Evolutionary conservation across 2,113 vertebrate species (phyloP).

Genomic region (Neogale vison): DNA sequence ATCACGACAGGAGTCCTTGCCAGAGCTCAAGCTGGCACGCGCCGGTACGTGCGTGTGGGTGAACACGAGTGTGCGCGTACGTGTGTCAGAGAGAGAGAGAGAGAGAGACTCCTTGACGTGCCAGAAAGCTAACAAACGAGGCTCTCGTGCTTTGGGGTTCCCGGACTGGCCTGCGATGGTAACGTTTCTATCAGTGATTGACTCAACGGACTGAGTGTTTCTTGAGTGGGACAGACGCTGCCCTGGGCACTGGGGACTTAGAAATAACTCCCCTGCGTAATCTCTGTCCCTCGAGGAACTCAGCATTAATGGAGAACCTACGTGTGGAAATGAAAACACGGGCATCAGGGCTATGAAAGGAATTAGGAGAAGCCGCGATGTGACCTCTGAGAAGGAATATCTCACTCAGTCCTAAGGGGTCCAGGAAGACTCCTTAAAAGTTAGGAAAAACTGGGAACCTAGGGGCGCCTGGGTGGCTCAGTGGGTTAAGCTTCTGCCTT

Average conservation of each 20-base stretch:
- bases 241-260: neutral
- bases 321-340: neutral
- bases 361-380: neutral
- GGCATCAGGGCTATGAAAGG: neutral
- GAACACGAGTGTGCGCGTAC: accelerated
- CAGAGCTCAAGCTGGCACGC: neutral
- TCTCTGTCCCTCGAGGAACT: neutral
- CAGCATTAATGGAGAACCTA: neutral
- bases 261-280: neutral
- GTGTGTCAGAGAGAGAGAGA: neutral
- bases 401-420: neutral
- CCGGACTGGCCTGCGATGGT: too few relatives aligned
- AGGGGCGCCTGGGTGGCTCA: neutral
- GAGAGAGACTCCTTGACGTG: too few relatives aligned
- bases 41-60: too few relatives aligned
- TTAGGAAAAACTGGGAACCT: neutral
- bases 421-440: neutral
- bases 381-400: neutral
- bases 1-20: neutral
- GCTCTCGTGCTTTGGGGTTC: neutral
- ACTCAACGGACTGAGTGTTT: neutral
- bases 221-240: neutral
- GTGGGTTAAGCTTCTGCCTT: neutral
- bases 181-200: neutral
- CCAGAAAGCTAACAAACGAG: neutral